Conservation (phyloP, 2,888 invertebrate genomes). For the Trisateles emortualis region DNA sequence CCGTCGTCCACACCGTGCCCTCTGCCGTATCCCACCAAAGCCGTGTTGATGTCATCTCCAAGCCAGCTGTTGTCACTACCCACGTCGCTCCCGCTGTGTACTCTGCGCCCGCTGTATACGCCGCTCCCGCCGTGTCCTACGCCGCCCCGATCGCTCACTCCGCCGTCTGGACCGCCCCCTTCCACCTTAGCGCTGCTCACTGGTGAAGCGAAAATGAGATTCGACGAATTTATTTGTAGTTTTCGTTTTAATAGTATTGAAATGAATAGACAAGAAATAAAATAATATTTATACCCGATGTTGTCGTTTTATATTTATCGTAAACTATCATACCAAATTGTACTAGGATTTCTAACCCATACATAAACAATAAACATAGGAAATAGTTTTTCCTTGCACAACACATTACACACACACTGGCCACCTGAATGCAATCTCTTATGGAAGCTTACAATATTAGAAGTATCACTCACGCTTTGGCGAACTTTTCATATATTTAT, state of each 20-base stretch:
- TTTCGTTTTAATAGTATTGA: slow-evolving; percentile 66
- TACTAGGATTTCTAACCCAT: too few relatives aligned
- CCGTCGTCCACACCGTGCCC: slow-evolving; percentile 63
- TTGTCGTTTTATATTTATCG: slow-evolving; percentile 24
- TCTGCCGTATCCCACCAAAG: slow-evolving; percentile 81
- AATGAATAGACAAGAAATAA: slow-evolving; percentile 75
- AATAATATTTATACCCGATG: slow-evolving; percentile 55
- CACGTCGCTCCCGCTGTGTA: slow-evolving; percentile 49
- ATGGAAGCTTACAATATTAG: too few relatives aligned
- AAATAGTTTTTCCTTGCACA: too few relatives aligned
- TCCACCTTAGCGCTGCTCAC: slow-evolving; percentile 57
- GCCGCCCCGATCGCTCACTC: slow-evolving; percentile 66
- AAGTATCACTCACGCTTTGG: too few relatives aligned
- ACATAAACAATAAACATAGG: too few relatives aligned
- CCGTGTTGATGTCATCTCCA: slow-evolving; percentile 67
- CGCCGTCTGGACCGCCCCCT: slow-evolving; percentile 64
- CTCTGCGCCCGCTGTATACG: slow-evolving; percentile 62
- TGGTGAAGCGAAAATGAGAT: slow-evolving; percentile 67
- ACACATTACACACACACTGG: too few relatives aligned
- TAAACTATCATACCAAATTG: too few relatives aligned
- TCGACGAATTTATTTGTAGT: slow-evolving; percentile 71
- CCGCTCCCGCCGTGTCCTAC: slow-evolving; percentile 63
- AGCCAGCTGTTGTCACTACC: slow-evolving; percentile 58
- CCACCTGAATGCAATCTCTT: too few relatives aligned
- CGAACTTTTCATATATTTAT: too few relatives aligned